phyloP scores from a whole-genome alignment of 2,113 vertebrate genomes.

The Campylomormyrus tamandua region DNA sequence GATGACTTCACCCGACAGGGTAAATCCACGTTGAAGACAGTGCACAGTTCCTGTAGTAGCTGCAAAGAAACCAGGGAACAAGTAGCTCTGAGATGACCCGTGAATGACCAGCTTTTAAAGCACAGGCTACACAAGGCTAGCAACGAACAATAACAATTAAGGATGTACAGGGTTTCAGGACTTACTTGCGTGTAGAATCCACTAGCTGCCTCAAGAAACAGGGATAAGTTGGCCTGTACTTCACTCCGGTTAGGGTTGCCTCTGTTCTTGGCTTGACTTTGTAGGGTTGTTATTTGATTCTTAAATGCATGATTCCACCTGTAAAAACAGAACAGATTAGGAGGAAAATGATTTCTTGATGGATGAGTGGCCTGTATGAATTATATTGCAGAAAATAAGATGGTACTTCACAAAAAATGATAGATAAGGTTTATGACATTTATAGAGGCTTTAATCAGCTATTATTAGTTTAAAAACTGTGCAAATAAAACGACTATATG shows the following conservation, averaged over 20 bases:
- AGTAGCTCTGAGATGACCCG: neutral
- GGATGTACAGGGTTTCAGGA: neutral
- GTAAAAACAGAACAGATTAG: constrained; percentile 33
- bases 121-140: neutral
- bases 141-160: neutral
- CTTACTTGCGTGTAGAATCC: constrained; percentile 98
- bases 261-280: constrained; percentile 98
- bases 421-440: neutral
- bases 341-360: neutral
- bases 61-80: constrained; percentile 38
- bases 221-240: constrained; percentile 94
- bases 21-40: constrained; percentile 96
- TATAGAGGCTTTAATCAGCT: neutral
- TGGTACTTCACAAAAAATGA: neutral
- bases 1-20: constrained; percentile 94
- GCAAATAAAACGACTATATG: neutral
- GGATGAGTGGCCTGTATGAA: neutral
- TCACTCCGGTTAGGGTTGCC: constrained; percentile 96
- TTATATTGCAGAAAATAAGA: neutral
- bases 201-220: constrained; percentile 96
- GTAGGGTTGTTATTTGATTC: constrained; percentile 98
- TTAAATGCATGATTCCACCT: constrained; percentile 99
- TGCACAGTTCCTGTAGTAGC: constrained; percentile 95
- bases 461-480: neutral
- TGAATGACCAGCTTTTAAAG: neutral